phyloP scores from a whole-genome alignment of 2,888 invertebrate species.

The Parascotia fuliginaria region DNA sequence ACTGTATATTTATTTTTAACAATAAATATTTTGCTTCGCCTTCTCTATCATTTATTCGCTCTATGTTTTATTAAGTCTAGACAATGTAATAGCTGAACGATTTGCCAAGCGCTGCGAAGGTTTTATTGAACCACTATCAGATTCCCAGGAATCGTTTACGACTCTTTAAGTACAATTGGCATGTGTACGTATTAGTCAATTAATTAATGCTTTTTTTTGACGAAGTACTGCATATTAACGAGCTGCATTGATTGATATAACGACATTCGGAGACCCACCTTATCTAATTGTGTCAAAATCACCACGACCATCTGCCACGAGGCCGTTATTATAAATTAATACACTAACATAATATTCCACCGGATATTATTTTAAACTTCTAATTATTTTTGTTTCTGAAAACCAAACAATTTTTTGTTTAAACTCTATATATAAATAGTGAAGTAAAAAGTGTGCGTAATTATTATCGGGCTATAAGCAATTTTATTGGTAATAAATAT shows the following conservation, averaged over 20 bases:
- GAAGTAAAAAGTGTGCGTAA: constrained; percentile 54
- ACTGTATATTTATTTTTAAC: not conserved
- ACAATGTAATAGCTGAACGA: constrained; percentile 64
- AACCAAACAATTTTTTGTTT: constrained; percentile 54
- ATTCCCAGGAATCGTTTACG: constrained; percentile 53
- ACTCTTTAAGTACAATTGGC: constrained; percentile 35
- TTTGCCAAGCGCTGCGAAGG: constrained; percentile 51
- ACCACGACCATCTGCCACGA: constrained; percentile 68
- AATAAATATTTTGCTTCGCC: constrained; percentile 6
- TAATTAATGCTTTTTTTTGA: constrained; percentile 35
- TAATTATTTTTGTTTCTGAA: constrained; percentile 59
- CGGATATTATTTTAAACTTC: constrained; percentile 73
- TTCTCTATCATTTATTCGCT: constrained; percentile 46
- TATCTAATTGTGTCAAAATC: constrained; percentile 52
- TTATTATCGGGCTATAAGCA: constrained; percentile 57
- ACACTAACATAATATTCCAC: constrained; percentile 62
- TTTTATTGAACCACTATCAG: constrained; percentile 59
- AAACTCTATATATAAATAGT: constrained; percentile 53
- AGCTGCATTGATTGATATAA: constrained; percentile 17
- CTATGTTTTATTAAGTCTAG: constrained; percentile 62
- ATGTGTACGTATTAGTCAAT: constrained; percentile 44
- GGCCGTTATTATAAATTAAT: constrained; percentile 63
- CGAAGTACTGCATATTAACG: constrained; percentile 14
- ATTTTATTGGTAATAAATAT: constrained; percentile 81
- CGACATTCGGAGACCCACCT: constrained; percentile 22